Base-by-base conservation (phyloP, 2,113 vertebrate species). In the Bagarius yarrelli region DNA sequence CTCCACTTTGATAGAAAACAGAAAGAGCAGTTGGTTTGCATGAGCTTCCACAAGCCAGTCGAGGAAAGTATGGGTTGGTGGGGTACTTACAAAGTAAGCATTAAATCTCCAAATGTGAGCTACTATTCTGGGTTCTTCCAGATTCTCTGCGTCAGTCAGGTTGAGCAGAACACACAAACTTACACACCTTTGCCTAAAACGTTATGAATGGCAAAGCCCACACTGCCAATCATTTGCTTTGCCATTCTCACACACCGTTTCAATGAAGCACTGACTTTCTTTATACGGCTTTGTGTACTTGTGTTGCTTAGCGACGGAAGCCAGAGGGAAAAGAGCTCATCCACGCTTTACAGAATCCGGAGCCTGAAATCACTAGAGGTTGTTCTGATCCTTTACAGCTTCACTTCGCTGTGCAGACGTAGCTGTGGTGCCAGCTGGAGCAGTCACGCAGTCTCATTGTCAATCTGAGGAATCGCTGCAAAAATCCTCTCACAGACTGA, bases 21-120 rank as follows among this genome's bases (percentile, higher is more conserved):
- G 67, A 61, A 80, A 72, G 36, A 44, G 85, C 81, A 81, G 78
- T 84, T 69, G 83, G 81, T 56, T 83, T 84, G 84, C 75, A 70
- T 40, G 56, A 53, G 79, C 79, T 79, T 78, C 86, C 87, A 83
- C 88, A 89, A 89, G 84, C 88, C 83, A 91, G 91, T 40, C 3
- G 36, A 8, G 36, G 36, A 40, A 40, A 40, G 8, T 3, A 40
- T 40, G 36, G 36, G 36, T 89, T 90, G 90, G 87, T 86, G 89
- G 86, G 90, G 87, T 86, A 87, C 86, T 44, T 82, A 87, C 50
- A 63, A 40, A 21, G n/a, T 76, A 18, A 81, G 76, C 44, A 81
- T 40, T 59, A 77, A 34, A 66, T 78, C 83, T 76, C 82, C 70
- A 36, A 53, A 61, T 80, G 56, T 47, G 61, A 71, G 72, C 63